A percentile compares a stretch with the other conserved stretches of the same genome.
Evolutionary conservation across 2,797 vertebrate genomes (phyloP).

Genomic region (Crax fasciolata): DNA sequence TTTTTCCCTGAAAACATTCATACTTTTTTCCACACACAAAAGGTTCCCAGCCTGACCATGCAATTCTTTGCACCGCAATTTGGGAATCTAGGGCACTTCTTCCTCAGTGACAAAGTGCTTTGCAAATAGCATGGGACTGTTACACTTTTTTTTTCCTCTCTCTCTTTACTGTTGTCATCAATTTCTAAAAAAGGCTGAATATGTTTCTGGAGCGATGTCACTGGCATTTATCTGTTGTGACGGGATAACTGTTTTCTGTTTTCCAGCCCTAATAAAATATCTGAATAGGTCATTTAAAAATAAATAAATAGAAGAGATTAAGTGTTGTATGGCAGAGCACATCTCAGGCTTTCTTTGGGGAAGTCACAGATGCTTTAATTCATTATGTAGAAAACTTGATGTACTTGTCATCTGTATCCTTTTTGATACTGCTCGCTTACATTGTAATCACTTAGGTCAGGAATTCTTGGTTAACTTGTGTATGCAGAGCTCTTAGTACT

Average conservation of each 20-base stretch:
- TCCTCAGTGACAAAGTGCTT: background rate
- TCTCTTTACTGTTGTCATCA: background rate
- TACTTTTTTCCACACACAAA: background rate
- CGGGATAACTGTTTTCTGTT: background rate
- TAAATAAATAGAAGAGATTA: background rate
- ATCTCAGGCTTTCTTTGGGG: background rate
- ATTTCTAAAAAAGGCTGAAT: background rate
- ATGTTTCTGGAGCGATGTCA: background rate
- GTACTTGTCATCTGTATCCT: background rate
- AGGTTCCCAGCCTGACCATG: rapidly evolving
- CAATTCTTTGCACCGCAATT: background rate
- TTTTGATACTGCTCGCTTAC: background rate
- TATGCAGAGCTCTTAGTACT: background rate
- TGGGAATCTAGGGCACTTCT: background rate
- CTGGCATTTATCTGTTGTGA: background rate
- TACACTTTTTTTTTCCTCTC: background rate
- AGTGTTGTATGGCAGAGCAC: background rate
- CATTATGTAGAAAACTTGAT: background rate
- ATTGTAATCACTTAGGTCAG: background rate
- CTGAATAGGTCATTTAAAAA: background rate
- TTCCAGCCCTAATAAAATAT: background rate
- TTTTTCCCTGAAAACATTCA: background rate
- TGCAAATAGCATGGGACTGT: background rate
- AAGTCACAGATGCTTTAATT: background rate
- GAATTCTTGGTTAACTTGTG: background rate